Percentiles rank a stretch among this genome's conserved stretches.
Conservation (phyloP, 2,113 vertebrate species). For the Channa maculata region DNA sequence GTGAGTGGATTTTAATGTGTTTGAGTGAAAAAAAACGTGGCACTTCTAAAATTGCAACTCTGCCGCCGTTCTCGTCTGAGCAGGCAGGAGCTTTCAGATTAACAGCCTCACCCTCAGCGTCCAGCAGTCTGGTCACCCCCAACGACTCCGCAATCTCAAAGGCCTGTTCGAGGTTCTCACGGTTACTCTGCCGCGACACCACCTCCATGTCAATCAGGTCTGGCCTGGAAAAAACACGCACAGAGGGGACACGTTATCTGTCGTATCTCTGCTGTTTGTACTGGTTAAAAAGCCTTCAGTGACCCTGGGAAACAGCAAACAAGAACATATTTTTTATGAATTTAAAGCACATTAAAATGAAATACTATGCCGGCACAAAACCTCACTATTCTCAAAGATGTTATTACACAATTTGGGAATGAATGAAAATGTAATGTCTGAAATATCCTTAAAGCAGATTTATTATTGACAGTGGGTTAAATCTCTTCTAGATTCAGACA, state of each 20-base stretch:
- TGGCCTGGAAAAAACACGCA: constrained; percentile 84
- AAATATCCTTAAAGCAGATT: no score
- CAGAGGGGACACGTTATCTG: neutral
- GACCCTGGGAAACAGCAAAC: no score
- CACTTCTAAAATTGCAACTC: no score
- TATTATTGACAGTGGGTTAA: no score
- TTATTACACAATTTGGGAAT: no score
- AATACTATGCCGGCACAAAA: no score
- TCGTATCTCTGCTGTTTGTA: neutral
- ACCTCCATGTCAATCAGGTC: constrained; percentile 97
- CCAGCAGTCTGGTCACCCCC: constrained; percentile 94
- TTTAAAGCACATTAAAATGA: no score
- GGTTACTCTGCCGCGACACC: constrained; percentile 92
- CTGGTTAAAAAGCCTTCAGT: no score
- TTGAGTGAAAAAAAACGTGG: neutral
- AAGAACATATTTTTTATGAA: no score
- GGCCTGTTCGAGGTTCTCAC: constrained; percentile 97
- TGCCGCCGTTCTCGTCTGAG: no score
- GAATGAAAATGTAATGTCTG: no score
- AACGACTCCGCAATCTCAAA: constrained; percentile 96
- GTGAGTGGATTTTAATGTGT: neutral
- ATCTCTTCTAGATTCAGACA: neutral
- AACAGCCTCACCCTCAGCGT: constrained; percentile 90
- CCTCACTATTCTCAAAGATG: no score
- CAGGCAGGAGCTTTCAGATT: neutral